Evolutionary conservation across 2,797 vertebrate genomes (phyloP), one percentile per base, ranked within the genome.

Genomic region (Moxostoma hubbsi): DNA sequence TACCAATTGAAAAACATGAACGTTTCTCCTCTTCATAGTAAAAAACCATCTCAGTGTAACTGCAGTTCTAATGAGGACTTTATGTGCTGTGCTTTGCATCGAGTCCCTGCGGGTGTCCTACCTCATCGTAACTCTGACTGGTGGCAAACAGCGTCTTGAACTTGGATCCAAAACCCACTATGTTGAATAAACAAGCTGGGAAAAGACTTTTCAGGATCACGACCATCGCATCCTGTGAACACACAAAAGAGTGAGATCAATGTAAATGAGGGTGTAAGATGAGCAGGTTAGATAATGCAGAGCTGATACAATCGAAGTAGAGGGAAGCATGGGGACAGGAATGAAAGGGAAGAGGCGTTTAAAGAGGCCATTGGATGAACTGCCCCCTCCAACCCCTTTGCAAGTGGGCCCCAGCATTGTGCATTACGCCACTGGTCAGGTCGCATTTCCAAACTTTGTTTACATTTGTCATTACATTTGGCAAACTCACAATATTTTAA

Each of bases 201-300:
- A 95, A 91, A 13, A 98, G 95, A 87, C 97, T 98, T 86, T 99
- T 98, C 50, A 98, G 93, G 80, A 95, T 89, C 83, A 98, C 96
- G 87, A 98, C 79, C 92, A 98, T 94, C 82, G 96, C 95, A 9
- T 98, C 96, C 97, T 99, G 89, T 50, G 68, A 83, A 81, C 63
- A 79, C 66, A 79, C 50, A 7, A 0, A 62, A 53, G 36, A 18
- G 70, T 68, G 46, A 77, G 45, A 11, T 7, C n/a, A 82, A 10
- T 5, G 67, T 45, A 4, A 65, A 15, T 68, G 46, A 7, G 65
- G 11, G 70, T 58, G 12, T 12, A 43, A 55, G 7, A 49, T 11
- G 7, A 18, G 9, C 0, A 45, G 24, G 11, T 43, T 54, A 55
- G 45, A 5, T 5, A n/a, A 61, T 9, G 36, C 59, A 16, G 46